Evolutionary conservation across 1,140 invertebrate species (phyloP), one percentile per base, ranked within the genome.

Genomic region (Neotoxoptera formosana): DNA sequence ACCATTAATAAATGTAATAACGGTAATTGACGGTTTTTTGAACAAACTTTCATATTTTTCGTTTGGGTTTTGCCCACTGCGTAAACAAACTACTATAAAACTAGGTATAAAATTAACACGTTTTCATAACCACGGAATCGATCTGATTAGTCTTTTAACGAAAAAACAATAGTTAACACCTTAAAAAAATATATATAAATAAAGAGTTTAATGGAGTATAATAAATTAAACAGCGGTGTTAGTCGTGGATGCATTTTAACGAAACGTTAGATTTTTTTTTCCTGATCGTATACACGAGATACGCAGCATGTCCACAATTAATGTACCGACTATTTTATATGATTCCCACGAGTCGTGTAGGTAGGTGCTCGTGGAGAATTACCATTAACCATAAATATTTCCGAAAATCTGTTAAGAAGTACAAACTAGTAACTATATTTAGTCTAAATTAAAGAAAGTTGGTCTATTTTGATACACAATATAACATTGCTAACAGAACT

Each of bases 341-440:
- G n/a, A 14, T 76, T 76, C 60, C 60, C 60, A 76, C 60, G 60
- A n/a, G 30, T 76, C 3, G 14, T 76, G 14, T n/a, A 76, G 4
- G 60, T 76, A 53, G 11, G 11, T 51, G 30, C 3, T 14, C 0
- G 17, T n/a, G 30, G 6, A 76, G 60, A 76, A 76, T 76, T 76
- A 76, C 60, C 30, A 76, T 76, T n/a, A 17, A 76, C 60, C n/a
- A 76, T 76, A 76, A 76, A 76, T n/a, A 76, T 76, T 76, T 76
- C n/a, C 60, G n/a, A 34, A n/a, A n/a, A 76, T 76, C 30, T 76
- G 60, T 76, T 76, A n/a, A 3, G 14, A 76, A 76, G 4, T 14
- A n/a, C n/a, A 17, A 67, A n/a, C 60, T n/a, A 76, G 14, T 76
- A 67, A n/a, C 60, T 67, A 53, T 76, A 76, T 76, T 76, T 76